phyloP scores from a whole-genome alignment of 1,140 invertebrate genomes.

The Trichonephila inaurata region DNA sequence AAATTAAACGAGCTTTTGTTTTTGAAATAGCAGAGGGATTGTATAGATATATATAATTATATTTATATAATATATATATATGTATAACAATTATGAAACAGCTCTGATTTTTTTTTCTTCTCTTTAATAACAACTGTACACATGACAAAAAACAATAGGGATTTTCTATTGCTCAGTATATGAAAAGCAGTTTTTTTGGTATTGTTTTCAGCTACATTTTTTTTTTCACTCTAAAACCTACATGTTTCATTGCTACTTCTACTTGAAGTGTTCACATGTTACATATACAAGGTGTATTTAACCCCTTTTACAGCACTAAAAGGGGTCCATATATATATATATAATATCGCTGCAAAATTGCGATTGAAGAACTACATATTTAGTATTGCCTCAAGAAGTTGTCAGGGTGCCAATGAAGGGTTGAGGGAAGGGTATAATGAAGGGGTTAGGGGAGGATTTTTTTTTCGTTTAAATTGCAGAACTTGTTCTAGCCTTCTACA shows the following conservation, averaged over 20 bases:
- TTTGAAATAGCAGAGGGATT: constrained; percentile 46
- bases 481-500: constrained; percentile 40
- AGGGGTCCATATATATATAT: constrained; percentile 39
- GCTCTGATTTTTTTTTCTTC: constrained; percentile 65
- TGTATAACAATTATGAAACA: constrained; percentile 76
- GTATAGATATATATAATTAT: constrained; percentile 69
- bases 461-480: constrained; percentile 9
- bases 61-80: constrained; percentile 68
- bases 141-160: constrained; percentile 70
- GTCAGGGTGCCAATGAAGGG: constrained; percentile 28
- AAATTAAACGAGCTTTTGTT: neutral
- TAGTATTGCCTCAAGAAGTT: constrained; percentile 69
- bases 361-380: constrained; percentile 54
- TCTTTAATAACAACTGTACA: constrained; percentile 74
- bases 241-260: constrained; percentile 32
- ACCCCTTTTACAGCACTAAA: constrained; percentile 45
- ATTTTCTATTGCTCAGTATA: constrained; percentile 68
- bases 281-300: constrained; percentile 68
- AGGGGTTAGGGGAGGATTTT: neutral
- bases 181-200: constrained; percentile 48
- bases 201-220: constrained; percentile 59
- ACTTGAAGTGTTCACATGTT: constrained; percentile 66
- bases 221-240: constrained; percentile 45
- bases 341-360: constrained; percentile 68
- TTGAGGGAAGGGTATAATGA: neutral